phyloP scores from a whole-genome alignment of 2,888 invertebrate species.

The Plebejus melissa region DNA sequence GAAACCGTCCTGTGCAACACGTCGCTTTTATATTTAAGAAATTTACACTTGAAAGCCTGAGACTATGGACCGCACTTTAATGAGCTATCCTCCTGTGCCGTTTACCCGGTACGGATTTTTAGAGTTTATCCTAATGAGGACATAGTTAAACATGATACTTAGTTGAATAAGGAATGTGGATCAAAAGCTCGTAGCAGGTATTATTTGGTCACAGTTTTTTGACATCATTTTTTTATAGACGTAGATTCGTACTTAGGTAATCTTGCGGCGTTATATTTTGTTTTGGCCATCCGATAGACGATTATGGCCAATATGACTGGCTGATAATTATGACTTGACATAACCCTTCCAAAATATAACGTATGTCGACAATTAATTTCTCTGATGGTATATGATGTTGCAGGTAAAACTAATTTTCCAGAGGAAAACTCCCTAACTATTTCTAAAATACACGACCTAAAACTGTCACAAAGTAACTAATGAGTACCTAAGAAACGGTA shows the following conservation, averaged over 20 bases:
- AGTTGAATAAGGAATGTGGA: neutral
- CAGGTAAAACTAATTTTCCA: neutral
- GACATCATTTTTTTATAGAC: no score
- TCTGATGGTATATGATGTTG: neutral
- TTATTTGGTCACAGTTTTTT: no score
- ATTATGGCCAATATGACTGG: no score
- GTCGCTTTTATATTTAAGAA: conserved; percentile 38
- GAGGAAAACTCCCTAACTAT: neutral
- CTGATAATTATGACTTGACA: no score
- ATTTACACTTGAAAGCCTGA: conserved; percentile 35
- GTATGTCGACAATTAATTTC: neutral
- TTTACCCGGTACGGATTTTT: neutral
- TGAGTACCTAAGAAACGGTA: conserved; percentile 12
- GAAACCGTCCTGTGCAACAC: conserved; percentile 46
- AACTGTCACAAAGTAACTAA: conserved; percentile 15
- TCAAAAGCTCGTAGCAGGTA: neutral
- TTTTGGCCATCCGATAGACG: neutral
- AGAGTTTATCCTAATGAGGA: neutral
- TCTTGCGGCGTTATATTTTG: no score
- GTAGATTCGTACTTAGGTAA: no score
- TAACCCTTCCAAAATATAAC: no score
- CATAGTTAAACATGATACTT: neutral
- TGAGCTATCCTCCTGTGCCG: neutral
- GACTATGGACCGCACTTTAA: conserved; percentile 4
- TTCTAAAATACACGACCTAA: neutral